Evolutionary conservation across 2,888 invertebrate genomes (phyloP), one percentile per base, ranked within the genome.

Genomic region (Panorpa germanica): DNA sequence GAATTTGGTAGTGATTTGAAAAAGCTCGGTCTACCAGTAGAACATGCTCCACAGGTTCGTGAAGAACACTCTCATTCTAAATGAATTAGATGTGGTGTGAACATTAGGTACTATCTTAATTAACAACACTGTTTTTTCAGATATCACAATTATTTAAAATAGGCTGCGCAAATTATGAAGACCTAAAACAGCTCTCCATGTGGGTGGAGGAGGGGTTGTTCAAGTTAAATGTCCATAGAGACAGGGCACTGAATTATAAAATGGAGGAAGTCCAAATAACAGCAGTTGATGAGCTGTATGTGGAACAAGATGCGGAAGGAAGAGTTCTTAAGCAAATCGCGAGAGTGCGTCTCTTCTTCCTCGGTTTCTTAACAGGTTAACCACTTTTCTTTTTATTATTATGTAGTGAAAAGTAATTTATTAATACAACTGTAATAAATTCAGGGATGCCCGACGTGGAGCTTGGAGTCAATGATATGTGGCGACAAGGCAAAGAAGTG

Each of bases 401-500:
- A 4, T 10, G 4, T 11, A 34, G 17, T 16, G 4, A 18, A 9
- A 5, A 11, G 10, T 4, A 23, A 25, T 7, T 16, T 18, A 19
- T 20, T 13, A 9, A 29, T 31, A 10, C 29, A n/a, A 18, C 20
- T 31, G 12, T 34, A 31, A 12, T 25, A 26, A 14, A 32, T 42
- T 5, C 35, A 71, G 85, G 91, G 31, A 86, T 88, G 81, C 96
- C 96, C 4, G 81, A 82, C 47, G 75, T 96, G 39, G 98, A 99
- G 58, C 59, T 99, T 41, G 98, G 98, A 4, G 71, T 98, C 33
- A 98, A 99, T 55, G 98, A 99, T 56, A 70, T 90, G 65, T 70
- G 86, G 53, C 66, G 95, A n/a, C 88, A 93, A 55, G 96, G 96
- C n/a, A 81, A 80, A 55, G 98, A 98, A 64, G 93, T 99, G 30